Evolutionary conservation across 2,888 invertebrate genomes (phyloP), one percentile per base, ranked within the genome.

Genomic region (Parthenolecanium corni): DNA sequence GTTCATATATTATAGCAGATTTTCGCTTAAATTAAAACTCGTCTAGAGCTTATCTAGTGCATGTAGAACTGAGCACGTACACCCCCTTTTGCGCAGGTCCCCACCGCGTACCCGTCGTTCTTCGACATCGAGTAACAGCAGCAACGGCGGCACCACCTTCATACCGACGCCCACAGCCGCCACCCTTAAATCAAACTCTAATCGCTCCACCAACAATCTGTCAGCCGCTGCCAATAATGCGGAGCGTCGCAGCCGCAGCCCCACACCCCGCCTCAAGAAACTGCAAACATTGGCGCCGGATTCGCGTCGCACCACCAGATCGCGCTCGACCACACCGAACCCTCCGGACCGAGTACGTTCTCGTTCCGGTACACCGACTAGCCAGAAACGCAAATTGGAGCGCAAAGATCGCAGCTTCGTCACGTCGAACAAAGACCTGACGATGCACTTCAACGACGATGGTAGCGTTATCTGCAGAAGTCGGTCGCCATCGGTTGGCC

Each of bases 101-200:
- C 77, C 77, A 66, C 77, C 77, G 62, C 72, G 76, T 67, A 76
- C 76, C 24, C 74, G 77, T 63, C 73, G 77, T 52, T 76, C 76
- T 67, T 77, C 76, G 25, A 76, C 76, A 61, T 76, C 76, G 65
- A 76, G 76, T 67, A 74, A 76, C 40, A 74, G 76, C 62, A 76
- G 74, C 56, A 74, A 72, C 62, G 72, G 72, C 31, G 73, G 73
- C 18, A 47, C 53, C 31, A 18, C 66, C 16, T 58, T 65, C 24
- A 25, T 56, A 49, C 51, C 64, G 36, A 69, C 70, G 66, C 67
- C 70, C 40, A 70, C 67, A 36, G 67, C 69, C 67, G 66, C 57
- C 68, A 68, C 65, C 71, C 69, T 65, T 65, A 71, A 67, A 66
- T 67, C 66, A 54, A 62, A 52, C 52, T 57, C 65, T 64, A 56